These are phyloP conservation scores for Hoplias malabaricus DNA, from an alignment of 2,113 vertebrate species.

Conservation along the genomic window DNA sequence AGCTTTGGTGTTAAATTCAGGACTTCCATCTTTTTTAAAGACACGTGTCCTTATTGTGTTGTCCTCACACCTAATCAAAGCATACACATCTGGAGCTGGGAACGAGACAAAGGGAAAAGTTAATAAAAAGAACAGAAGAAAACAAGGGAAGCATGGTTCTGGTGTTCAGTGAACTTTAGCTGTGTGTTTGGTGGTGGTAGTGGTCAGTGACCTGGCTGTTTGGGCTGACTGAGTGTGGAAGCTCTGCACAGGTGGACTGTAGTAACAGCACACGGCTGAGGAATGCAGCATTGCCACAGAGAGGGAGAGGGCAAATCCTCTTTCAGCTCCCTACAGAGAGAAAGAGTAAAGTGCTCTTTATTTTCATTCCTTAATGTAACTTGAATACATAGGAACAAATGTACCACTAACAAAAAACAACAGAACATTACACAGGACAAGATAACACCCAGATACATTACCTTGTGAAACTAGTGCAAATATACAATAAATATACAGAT, in stretches of 20 bases:
- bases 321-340: constrained; percentile 64
- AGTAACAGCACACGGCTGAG: constrained; percentile 67
- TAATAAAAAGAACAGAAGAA: background rate
- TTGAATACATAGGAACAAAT: no score
- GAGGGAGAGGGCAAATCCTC: constrained; percentile 66
- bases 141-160: background rate
- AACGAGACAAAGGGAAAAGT: background rate
- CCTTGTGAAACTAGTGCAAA: no score
- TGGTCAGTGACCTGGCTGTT: constrained; percentile 64
- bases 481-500: no score
- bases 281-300: constrained; percentile 65
- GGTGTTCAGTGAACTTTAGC: no score
- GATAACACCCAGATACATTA: no score
- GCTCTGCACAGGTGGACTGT: constrained; percentile 71
- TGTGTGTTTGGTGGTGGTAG: no score
- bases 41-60: constrained; percentile 66
- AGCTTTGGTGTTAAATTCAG: constrained; percentile 75
- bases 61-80: constrained; percentile 71
- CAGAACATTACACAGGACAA: no score
- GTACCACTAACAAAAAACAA: no score
- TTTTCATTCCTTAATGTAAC: no score
- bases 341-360: background rate
- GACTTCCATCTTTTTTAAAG: constrained; percentile 67
- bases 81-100: constrained; percentile 74
- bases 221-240: constrained; percentile 63